These are phyloP conservation scores for Sylvicola cinctus DNA, from an alignment of 2,888 invertebrate species.

Conservation along the genomic window DNA sequence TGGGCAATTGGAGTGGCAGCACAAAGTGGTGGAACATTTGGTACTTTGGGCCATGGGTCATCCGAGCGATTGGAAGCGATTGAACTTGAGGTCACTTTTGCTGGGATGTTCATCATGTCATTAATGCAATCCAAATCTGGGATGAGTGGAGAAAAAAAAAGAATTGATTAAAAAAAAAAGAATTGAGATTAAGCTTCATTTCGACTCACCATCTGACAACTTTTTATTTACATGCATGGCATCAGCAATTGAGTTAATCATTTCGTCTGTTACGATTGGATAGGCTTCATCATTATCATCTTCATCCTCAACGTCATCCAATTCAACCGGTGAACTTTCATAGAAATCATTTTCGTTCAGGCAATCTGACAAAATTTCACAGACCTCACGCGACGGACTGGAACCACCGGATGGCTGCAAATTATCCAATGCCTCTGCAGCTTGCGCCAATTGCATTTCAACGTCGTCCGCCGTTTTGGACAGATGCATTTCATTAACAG, in stretches of 20 bases:
- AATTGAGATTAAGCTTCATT: too few species aligned
- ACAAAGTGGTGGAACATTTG: slow-evolving; percentile 15
- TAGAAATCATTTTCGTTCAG: slow-evolving; percentile 6
- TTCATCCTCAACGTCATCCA: slow-evolving; percentile 6
- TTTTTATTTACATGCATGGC: too few species aligned
- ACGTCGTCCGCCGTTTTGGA: slow-evolving; percentile 1
- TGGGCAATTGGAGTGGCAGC: too few species aligned
- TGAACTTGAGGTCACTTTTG: background rate
- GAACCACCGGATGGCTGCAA: slow-evolving; percentile 53
- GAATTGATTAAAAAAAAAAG: too few species aligned
- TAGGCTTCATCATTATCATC: too few species aligned
- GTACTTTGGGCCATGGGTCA: slow-evolving; percentile 14
- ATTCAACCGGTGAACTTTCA: slow-evolving; percentile 4
- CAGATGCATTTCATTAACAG: slow-evolving; percentile 10
- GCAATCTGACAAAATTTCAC: slow-evolving; percentile 57
- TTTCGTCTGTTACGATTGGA: too few species aligned
- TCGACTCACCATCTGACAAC: too few species aligned
- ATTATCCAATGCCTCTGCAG: too few species aligned
- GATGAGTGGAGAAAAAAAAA: too few species aligned
- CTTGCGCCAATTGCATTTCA: slow-evolving; percentile 23
- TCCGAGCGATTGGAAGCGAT: background rate
- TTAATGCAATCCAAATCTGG: too few species aligned
- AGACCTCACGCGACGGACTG: slow-evolving; percentile 76
- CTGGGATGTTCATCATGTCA: too few species aligned
- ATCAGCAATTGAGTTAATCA: too few species aligned